phyloP scores from a whole-genome alignment of 2,888 invertebrate species.

The Spisula solida region DNA sequence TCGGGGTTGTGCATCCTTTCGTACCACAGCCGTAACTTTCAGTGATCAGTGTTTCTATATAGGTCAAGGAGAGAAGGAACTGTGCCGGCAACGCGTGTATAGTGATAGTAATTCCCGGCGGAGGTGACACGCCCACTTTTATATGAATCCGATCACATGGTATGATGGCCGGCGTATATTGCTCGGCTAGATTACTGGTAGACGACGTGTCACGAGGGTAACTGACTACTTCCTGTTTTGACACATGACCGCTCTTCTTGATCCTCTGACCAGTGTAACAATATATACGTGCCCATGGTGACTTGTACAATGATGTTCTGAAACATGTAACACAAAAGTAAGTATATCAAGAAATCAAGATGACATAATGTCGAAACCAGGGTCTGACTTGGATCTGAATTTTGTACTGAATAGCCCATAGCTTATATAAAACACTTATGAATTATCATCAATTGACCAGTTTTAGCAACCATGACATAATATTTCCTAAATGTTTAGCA shows the following conservation, averaged over 20 bases:
- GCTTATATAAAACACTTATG: too few relatives aligned
- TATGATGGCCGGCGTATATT: conserved; percentile 85
- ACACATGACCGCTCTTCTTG: conserved; percentile 84
- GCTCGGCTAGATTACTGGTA: conserved; percentile 82
- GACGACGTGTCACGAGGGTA: conserved; percentile 85
- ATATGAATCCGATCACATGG: conserved; percentile 85
- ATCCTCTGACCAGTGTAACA: conserved; percentile 86
- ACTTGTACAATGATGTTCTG: conserved; percentile 85
- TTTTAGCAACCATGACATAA: too few relatives aligned
- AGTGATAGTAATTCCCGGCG: conserved; percentile 84
- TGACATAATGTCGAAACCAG: not conserved
- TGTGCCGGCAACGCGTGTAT: conserved; percentile 87
- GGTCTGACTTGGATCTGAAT: not conserved
- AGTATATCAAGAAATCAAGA: not conserved
- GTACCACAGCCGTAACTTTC: conserved; percentile 83
- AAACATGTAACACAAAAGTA: conserved; percentile 48
- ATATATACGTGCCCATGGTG: conserved; percentile 86
- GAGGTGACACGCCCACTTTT: conserved; percentile 85
- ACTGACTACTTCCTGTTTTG: conserved; percentile 85
- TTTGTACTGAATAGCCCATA: not conserved
- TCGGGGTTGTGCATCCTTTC: conserved; percentile 75
- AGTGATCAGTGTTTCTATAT: conserved; percentile 86
- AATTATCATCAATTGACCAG: too few relatives aligned
- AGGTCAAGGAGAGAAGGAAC: conserved; percentile 86
- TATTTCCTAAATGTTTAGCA: too few relatives aligned